Evolutionary conservation across 2,797 vertebrate species (phyloP).

Genomic region (Phoeniculus purpureus): DNA sequence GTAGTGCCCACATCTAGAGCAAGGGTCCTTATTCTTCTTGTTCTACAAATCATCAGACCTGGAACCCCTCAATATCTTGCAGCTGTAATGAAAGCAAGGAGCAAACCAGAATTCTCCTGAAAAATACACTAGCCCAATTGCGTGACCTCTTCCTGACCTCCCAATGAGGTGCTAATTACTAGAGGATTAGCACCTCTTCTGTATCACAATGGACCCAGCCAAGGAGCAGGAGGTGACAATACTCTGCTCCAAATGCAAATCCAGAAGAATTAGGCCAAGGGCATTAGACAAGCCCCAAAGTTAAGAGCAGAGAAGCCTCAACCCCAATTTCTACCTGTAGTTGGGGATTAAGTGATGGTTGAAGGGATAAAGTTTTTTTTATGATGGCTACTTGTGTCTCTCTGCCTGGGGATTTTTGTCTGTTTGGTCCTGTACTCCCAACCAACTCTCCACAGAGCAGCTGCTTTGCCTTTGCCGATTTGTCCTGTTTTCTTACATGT

Average conservation of each 20-base stretch:
- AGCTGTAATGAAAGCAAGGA: constrained; percentile 69
- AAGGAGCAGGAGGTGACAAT: constrained; percentile 56
- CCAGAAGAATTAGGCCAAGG: constrained; percentile 41
- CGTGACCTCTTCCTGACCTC: constrained; percentile 66
- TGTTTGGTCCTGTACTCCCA: neutral
- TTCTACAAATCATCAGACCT: neutral
- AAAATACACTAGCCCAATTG: constrained; percentile 66
- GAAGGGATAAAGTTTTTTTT: neutral
- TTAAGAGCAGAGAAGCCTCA: neutral
- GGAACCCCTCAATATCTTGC: constrained; percentile 40
- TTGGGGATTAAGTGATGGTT: neutral
- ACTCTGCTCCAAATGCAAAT: constrained; percentile 15
- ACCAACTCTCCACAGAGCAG: neutral
- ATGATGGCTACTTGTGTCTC: neutral
- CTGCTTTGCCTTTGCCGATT: neutral
- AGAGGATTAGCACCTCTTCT: constrained; percentile 77
- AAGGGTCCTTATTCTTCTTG: neutral
- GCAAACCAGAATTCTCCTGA: constrained; percentile 52
- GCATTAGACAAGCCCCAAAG: constrained; percentile 11
- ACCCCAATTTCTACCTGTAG: too few species aligned
- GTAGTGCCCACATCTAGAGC: neutral
- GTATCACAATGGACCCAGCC: constrained; percentile 46
- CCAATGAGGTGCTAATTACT: constrained; percentile 78
- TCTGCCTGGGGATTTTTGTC: neutral
- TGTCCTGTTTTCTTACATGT: neutral